These are phyloP conservation scores for Limnephilus rhombicus DNA, from an alignment of 2,888 invertebrate species.

Conservation along the genomic window DNA sequence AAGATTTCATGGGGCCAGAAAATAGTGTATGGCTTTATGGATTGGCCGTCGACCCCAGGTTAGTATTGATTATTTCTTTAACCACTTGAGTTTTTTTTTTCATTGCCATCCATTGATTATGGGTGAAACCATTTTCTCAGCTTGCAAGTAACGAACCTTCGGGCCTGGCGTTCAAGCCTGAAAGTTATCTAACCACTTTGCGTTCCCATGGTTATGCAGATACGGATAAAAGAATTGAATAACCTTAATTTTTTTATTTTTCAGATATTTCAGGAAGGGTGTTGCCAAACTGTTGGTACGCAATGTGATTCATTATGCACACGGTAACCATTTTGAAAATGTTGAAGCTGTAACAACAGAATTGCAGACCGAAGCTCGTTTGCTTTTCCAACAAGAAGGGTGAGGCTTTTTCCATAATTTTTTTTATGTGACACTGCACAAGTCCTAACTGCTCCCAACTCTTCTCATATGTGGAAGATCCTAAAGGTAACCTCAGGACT, in stretches of 20 bases:
- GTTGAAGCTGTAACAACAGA: slow-evolving; percentile 65
- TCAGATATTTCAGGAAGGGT: slow-evolving; percentile 63
- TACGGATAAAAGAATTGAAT: background rate
- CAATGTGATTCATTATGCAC: slow-evolving; percentile 56
- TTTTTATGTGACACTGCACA: background rate
- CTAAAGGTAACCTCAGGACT: no score
- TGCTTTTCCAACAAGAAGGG: slow-evolving; percentile 63
- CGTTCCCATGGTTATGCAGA: background rate
- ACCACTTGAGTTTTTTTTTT: no score
- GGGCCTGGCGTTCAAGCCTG: no score
- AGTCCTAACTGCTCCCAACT: no score
- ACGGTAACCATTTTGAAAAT: slow-evolving; percentile 56
- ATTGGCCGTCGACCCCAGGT: slow-evolving; percentile 63
- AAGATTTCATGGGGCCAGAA: slow-evolving; percentile 63
- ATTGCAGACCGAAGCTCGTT: slow-evolving; percentile 64
- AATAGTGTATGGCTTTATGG: slow-evolving; percentile 65
- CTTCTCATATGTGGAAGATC: no score
- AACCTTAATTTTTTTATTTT: background rate
- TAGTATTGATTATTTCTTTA: background rate
- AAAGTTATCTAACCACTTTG: no score
- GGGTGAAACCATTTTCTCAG: no score
- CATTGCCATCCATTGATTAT: no score
- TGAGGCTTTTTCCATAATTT: slow-evolving; percentile 24
- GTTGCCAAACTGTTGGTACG: slow-evolving; percentile 60
- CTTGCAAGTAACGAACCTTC: no score